Evolutionary conservation across 1,140 invertebrate species (phyloP).

Genomic region (Cydia strobilella): DNA sequence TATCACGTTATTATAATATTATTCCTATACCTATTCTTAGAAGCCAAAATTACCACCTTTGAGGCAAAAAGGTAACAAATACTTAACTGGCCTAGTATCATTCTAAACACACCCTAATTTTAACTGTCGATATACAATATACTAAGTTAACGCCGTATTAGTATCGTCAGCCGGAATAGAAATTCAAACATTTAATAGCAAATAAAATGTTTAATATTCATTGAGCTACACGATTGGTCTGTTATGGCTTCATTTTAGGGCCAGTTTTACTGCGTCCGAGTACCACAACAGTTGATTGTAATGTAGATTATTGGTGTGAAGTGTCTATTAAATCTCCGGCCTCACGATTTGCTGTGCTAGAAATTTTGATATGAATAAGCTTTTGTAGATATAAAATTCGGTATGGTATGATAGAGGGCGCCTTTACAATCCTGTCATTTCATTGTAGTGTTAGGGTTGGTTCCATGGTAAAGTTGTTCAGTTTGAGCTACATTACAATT

Average conservation of each 20-base stretch:
- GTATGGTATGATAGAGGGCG: too few relatives aligned
- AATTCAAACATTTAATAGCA: slow-evolving; percentile 35
- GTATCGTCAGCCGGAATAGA: slow-evolving; percentile 29
- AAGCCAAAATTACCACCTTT: too few relatives aligned
- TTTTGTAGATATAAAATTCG: too few relatives aligned
- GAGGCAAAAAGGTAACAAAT: background rate
- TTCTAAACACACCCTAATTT: slow-evolving; percentile 11
- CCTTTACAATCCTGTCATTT: too few relatives aligned
- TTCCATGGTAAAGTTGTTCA: too few relatives aligned
- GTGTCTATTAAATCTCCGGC: slow-evolving; percentile 15
- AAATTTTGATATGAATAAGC: background rate
- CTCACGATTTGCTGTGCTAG: background rate
- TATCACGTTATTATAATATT: too few relatives aligned
- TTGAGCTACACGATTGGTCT: slow-evolving; percentile 38
- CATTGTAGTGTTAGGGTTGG: too few relatives aligned
- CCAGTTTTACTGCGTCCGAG: slow-evolving; percentile 33
- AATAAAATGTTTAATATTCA: slow-evolving; percentile 52
- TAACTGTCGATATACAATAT: slow-evolving; percentile 27
- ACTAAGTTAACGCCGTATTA: slow-evolving; percentile 11
- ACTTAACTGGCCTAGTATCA: background rate
- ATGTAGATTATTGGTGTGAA: slow-evolving; percentile 27
- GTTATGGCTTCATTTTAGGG: slow-evolving; percentile 47
- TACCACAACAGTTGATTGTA: slow-evolving; percentile 21
- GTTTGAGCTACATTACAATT: too few relatives aligned
- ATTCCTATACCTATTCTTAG: too few relatives aligned